Percentiles rank a stretch among this genome's conserved stretches.
Evolutionary conservation across 2,113 vertebrate species (phyloP).

Genomic region (Gnathonemus longibarbis): DNA sequence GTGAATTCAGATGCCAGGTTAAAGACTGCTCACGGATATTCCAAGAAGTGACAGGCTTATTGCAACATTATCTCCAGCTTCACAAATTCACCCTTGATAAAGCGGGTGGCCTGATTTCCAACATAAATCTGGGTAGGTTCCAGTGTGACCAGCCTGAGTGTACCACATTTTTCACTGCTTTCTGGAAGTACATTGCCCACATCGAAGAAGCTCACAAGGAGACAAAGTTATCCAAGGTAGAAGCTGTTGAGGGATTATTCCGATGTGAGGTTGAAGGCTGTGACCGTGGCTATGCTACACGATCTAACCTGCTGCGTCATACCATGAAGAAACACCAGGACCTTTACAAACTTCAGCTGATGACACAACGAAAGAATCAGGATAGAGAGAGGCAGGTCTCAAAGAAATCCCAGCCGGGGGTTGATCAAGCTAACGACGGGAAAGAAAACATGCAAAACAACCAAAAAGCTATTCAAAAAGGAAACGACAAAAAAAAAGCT

Average conservation of each 20-base stretch:
- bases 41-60: constrained; percentile 75
- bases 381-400: constrained; percentile 68
- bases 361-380: constrained; percentile 70
- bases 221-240: constrained; percentile 56
- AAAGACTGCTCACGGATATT: constrained; percentile 90
- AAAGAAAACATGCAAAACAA: constrained; percentile 73
- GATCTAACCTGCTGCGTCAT: constrained; percentile 87
- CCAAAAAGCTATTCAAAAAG: constrained; percentile 59
- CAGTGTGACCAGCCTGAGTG: constrained; percentile 81
- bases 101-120: constrained; percentile 66
- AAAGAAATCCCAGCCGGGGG: constrained; percentile 59
- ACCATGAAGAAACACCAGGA: constrained; percentile 92
- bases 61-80: constrained; percentile 88
- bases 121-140: constrained; percentile 70
- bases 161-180: constrained; percentile 66
- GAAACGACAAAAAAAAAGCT: constrained; percentile 37
- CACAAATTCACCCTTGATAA: constrained; percentile 79
- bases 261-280: constrained; percentile 91
- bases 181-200: constrained; percentile 77
- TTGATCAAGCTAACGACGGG: constrained; percentile 61
- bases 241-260: constrained; percentile 69
- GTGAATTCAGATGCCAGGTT: constrained; percentile 85
- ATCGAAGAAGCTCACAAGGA: constrained; percentile 75
- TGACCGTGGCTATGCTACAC: constrained; percentile 83
- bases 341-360: constrained; percentile 74